phyloP scores from a whole-genome alignment of 2,888 invertebrate species.

The Anagyrus pseudococci region DNA sequence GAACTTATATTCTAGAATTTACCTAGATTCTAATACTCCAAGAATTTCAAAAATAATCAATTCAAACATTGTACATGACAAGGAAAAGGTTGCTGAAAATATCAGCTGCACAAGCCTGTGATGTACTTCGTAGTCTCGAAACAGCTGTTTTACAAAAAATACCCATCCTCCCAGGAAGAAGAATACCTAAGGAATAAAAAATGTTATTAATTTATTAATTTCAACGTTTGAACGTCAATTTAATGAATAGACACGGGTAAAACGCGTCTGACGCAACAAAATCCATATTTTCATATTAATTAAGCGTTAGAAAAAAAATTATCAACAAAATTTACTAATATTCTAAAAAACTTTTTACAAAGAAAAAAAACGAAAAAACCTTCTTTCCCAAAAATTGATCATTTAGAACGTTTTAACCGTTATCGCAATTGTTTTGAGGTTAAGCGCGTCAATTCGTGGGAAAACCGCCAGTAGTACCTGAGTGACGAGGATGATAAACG shows the following conservation, averaged over 20 bases:
- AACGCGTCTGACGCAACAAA: conserved; percentile 2
- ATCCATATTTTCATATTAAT: neutral
- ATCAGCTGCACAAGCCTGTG: conserved; percentile 93
- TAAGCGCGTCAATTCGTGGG: neutral
- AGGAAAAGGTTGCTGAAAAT: conserved; percentile 93
- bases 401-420: neutral
- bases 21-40: conserved; percentile 91
- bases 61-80: conserved; percentile 99
- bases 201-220: neutral
- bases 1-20: conserved; percentile 47
- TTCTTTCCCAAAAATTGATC: no score
- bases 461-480: conserved; percentile 66
- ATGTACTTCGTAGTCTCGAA: conserved; percentile 96
- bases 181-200: conserved; percentile 70
- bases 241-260: neutral
- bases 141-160: conserved; percentile 96
- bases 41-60: conserved; percentile 99
- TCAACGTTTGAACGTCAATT: no score
- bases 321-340: neutral
- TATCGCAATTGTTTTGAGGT: conserved; percentile 17
- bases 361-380: neutral
- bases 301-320: neutral
- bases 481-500: conserved; percentile 81
- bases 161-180: conserved; percentile 98
- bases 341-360: neutral